Conservation (phyloP, 2,113 vertebrate genomes). For the Chloroceryle aenea region DNA sequence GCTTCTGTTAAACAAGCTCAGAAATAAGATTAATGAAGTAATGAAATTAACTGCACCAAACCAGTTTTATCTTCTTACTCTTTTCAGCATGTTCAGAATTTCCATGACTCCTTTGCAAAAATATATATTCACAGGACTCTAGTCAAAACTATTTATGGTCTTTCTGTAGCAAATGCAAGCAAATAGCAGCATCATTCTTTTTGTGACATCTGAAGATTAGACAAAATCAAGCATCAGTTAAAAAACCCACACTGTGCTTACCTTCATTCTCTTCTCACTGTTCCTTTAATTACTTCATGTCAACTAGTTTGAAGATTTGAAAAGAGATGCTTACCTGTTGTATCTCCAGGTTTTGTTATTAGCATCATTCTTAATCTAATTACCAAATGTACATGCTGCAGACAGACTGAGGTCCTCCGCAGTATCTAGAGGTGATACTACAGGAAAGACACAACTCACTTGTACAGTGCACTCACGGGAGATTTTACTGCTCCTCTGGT, state of each 20-base stretch:
- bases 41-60: conserved; percentile 19
- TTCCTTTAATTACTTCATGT: neutral
- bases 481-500: neutral
- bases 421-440: neutral
- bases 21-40: conserved; percentile 31
- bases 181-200: neutral
- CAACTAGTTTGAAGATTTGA: neutral
- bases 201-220: neutral
- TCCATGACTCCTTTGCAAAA: neutral
- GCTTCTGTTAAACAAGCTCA: conserved; percentile 1
- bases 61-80: neutral
- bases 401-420: neutral
- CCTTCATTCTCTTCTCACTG: neutral
- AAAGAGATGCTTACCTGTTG: neutral
- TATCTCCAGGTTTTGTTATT: neutral
- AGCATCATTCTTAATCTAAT: neutral
- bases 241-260: neutral
- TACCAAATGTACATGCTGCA: neutral
- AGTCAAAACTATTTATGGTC: neutral
- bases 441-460: neutral
- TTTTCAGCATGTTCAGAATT: conserved; percentile 1
- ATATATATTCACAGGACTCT: neutral
- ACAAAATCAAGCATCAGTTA: neutral
- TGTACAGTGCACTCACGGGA: neutral
- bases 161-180: neutral